Evolutionary conservation across 2,113 vertebrate genomes (phyloP).

Genomic region (Procavia capensis): DNA sequence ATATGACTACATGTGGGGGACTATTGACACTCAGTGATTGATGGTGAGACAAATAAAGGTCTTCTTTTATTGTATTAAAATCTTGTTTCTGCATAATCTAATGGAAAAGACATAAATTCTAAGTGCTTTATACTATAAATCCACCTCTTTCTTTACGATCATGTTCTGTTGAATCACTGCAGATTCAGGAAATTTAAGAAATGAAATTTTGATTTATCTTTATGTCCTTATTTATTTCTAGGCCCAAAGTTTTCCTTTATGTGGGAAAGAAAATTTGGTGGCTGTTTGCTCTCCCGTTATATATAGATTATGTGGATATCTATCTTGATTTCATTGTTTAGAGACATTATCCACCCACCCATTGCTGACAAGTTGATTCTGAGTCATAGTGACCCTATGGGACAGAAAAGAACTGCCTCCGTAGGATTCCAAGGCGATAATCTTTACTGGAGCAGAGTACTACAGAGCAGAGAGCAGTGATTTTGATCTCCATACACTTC

Average conservation of each 20-base stretch:
- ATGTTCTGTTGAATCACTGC: not conserved
- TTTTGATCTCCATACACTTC: not conserved
- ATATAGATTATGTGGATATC: not conserved
- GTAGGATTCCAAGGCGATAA: no score
- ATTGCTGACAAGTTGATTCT: not conserved
- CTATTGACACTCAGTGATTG: not conserved
- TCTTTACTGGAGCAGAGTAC: no score
- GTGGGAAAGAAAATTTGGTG: not conserved
- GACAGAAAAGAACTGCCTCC: no score
- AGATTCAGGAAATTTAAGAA: not conserved
- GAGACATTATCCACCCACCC: not conserved
- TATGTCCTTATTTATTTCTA: not conserved
- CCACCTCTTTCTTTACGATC: not conserved
- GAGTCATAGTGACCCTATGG: no score
- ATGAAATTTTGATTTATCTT: not conserved
- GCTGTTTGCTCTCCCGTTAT: not conserved
- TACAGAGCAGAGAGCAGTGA: not conserved
- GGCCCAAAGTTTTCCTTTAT: not conserved
- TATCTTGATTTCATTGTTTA: not conserved
- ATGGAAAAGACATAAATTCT: not conserved
- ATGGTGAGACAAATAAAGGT: not conserved
- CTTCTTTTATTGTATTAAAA: not conserved
- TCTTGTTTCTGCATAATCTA: not conserved
- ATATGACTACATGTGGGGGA: not conserved
- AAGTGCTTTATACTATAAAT: not conserved